Percentiles rank a stretch among this genome's conserved stretches.
Conservation (phyloP, 2,888 invertebrate species). For the Diploptera punctata region DNA sequence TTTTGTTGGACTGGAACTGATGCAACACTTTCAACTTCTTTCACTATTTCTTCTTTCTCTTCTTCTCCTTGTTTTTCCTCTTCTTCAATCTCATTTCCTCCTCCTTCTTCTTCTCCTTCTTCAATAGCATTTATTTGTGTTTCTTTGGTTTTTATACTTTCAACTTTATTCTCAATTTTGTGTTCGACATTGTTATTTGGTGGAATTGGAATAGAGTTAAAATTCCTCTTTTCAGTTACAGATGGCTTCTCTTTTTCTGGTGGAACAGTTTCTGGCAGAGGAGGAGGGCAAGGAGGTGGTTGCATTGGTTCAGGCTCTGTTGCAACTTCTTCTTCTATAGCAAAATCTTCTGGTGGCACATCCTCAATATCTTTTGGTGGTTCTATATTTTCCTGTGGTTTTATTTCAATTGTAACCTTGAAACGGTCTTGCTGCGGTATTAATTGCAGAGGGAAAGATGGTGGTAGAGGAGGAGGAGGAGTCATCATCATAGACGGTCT, state of each 20-base stretch:
- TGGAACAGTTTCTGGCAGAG: not conserved
- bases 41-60: no score
- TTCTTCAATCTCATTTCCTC: no score
- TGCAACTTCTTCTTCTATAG: no score
- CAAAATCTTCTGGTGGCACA: not conserved
- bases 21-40: no score
- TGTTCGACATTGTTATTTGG: not conserved
- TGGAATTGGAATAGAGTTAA: no score
- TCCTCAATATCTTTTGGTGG: not conserved
- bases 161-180: not conserved
- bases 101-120: not conserved
- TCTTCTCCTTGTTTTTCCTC: no score
- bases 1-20: no score
- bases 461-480: conserved; percentile 31
- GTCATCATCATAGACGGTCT: conserved; percentile 28
- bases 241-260: not conserved
- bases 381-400: conserved; percentile 19
- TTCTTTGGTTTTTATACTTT: not conserved
- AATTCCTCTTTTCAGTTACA: not conserved
- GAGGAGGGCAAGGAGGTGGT: not conserved
- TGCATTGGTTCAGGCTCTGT: not conserved
- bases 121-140: not conserved
- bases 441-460: not conserved
- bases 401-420: conserved; percentile 20
- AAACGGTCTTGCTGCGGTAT: conserved; percentile 1